A percentile compares a stretch with the other conserved stretches of the same genome.
phyloP scores from a whole-genome alignment of 1,140 invertebrate species.

The Anthonomus grandis region DNA sequence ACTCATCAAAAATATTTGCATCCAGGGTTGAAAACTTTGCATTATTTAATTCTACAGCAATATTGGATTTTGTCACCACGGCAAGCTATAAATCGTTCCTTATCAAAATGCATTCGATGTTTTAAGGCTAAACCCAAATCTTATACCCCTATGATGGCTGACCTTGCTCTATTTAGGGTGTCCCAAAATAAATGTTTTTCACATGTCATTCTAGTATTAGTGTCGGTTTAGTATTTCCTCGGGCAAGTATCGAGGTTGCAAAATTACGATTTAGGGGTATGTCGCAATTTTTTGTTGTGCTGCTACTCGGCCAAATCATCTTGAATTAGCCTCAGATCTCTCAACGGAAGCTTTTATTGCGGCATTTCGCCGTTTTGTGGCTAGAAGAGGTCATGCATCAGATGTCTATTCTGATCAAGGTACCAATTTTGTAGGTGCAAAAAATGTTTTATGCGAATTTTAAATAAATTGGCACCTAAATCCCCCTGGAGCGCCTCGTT shows the following conservation, averaged over 20 bases:
- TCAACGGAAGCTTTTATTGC: slow-evolving; percentile 18
- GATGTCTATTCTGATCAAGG: slow-evolving; percentile 44
- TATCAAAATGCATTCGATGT: too few species aligned
- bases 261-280: slow-evolving; percentile 40
- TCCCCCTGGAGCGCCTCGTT: slow-evolving; percentile 5
- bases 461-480: slow-evolving; percentile 10
- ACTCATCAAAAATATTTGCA: slow-evolving; percentile 7
- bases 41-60: slow-evolving; percentile 10
- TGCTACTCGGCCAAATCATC: slow-evolving; percentile 19
- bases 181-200: slow-evolving; percentile 12
- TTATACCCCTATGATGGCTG: too few species aligned
- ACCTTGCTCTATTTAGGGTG: slow-evolving; percentile 1
- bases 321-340: slow-evolving; percentile 17
- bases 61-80: slow-evolving; percentile 11
- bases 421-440: slow-evolving; percentile 44
- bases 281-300: slow-evolving; percentile 43
- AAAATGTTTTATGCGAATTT: slow-evolving; percentile 4
- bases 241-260: slow-evolving; percentile 4
- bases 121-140: too few species aligned
- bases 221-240: slow-evolving; percentile 8
- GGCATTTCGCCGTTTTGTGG: slow-evolving; percentile 16
- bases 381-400: slow-evolving; percentile 18
- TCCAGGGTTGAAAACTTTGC: slow-evolving; percentile 4
- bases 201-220: neutral
- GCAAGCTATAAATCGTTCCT: neutral